These are phyloP conservation scores for Microdon myrmicae DNA, from an alignment of 2,888 invertebrate species.

Conservation along the genomic window DNA sequence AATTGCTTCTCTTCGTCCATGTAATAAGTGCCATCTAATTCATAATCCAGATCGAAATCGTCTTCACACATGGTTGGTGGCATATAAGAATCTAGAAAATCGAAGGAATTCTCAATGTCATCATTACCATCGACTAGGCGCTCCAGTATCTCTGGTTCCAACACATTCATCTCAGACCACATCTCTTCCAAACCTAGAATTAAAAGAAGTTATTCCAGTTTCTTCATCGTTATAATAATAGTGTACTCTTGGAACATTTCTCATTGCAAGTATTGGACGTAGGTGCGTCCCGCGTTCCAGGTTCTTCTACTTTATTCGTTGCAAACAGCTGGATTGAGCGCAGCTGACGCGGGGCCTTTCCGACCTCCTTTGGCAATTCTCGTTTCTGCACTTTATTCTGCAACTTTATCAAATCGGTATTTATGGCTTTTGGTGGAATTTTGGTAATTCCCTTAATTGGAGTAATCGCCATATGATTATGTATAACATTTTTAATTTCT, in stretches of 20 bases:
- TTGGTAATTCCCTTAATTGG: constrained; percentile 38
- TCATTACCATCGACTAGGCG: constrained; percentile 27
- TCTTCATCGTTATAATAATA: background rate
- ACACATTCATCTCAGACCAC: constrained; percentile 42
- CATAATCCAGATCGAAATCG: constrained; percentile 10
- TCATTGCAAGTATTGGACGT: constrained; percentile 18
- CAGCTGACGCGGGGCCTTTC: no score
- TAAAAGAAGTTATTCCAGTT: background rate
- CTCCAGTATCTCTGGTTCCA: constrained; percentile 28
- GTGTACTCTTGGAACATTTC: constrained; percentile 22
- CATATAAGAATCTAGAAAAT: constrained; percentile 10
- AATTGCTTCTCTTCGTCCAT: constrained; percentile 12
- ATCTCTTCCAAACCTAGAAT: constrained; percentile 32
- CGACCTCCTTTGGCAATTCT: no score
- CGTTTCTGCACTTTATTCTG: constrained; percentile 3
- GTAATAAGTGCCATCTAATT: constrained; percentile 12
- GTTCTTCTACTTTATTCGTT: background rate
- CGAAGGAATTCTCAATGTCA: constrained; percentile 7
- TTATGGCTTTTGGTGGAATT: constrained; percentile 17
- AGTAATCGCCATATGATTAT: constrained; percentile 49
- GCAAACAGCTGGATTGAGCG: background rate
- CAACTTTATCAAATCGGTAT: constrained; percentile 15
- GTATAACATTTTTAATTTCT: constrained; percentile 55
- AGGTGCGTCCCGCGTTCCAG: constrained; percentile 1
- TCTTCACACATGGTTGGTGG: constrained; percentile 16